Percentiles rank a stretch among this genome's conserved stretches.
These are phyloP conservation scores for Stegodyphus dumicola DNA, from an alignment of 1,140 invertebrate species.

Conservation along the genomic window DNA sequence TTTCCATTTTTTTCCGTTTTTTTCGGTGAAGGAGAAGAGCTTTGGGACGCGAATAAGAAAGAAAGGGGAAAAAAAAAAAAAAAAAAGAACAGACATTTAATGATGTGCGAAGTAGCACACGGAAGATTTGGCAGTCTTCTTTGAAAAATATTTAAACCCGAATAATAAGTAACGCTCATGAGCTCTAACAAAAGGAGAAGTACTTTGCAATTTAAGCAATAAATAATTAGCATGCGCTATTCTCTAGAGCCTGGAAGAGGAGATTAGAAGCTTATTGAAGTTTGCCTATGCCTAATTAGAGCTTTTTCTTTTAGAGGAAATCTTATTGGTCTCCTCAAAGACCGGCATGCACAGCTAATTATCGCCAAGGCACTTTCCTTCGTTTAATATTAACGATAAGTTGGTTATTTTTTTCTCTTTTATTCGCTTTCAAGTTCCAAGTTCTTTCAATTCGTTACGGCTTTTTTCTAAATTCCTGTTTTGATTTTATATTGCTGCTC, in stretches of 20 bases:
- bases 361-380: conserved; percentile 38
- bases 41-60: not conserved
- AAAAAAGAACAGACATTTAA: conserved; percentile 13
- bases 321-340: conserved; percentile 31
- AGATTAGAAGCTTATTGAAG: conserved; percentile 58
- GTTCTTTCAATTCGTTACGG: not conserved
- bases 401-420: conserved; percentile 18
- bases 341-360: conserved; percentile 32
- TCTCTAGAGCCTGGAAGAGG: conserved; percentile 32
- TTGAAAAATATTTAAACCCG: conserved; percentile 32
- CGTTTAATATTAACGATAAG: conserved; percentile 53
- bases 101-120: conserved; percentile 16
- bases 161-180: conserved; percentile 40
- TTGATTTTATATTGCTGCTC: not conserved
- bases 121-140: not conserved
- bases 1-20: conserved; percentile 23
- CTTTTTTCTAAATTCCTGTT: not conserved
- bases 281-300: conserved; percentile 55
- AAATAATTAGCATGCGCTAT: conserved; percentile 49
- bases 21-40: not conserved
- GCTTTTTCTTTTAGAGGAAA: conserved; percentile 43
- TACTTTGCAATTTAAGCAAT: conserved; percentile 50
- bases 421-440: not conserved
- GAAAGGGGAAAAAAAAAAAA: not conserved
- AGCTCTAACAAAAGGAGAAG: conserved; percentile 37